Percentiles rank a stretch among this genome's conserved stretches.
Evolutionary conservation across 2,797 vertebrate species (phyloP).

Genomic region (Enteromius viviparus): DNA sequence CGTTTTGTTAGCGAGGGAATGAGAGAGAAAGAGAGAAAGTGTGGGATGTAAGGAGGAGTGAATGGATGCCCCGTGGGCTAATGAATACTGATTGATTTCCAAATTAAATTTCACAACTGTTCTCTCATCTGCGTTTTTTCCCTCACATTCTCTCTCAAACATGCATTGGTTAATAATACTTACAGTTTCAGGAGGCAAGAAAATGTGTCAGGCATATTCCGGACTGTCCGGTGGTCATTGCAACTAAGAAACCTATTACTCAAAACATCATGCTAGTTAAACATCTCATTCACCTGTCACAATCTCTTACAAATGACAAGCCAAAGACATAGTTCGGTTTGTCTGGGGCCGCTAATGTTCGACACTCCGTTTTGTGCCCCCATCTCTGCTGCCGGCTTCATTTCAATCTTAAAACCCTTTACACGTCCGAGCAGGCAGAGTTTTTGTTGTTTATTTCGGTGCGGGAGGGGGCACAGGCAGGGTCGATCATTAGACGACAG

Average conservation of each 20-base stretch:
- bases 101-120: slow-evolving; percentile 66
- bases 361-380: slow-evolving; percentile 49
- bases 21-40: slow-evolving; percentile 49
- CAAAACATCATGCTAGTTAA: slow-evolving; percentile 7
- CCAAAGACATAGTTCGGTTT: slow-evolving; percentile 40
- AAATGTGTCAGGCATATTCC: neutral
- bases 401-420: slow-evolving; percentile 59
- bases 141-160: slow-evolving; percentile 37
- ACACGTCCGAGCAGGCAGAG: slow-evolving; percentile 33
- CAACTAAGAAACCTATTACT: slow-evolving; percentile 6
- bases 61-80: slow-evolving; percentile 61
- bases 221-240: neutral
- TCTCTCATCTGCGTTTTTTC: slow-evolving; percentile 53
- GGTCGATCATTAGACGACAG: slow-evolving; percentile 54
- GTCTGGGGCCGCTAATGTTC: slow-evolving; percentile 55
- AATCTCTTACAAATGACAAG: slow-evolving; percentile 54
- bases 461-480: slow-evolving; percentile 21
- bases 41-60: slow-evolving; percentile 61
- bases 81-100: slow-evolving; percentile 78
- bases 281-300: slow-evolving; percentile 57
- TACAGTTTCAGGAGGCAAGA: slow-evolving; percentile 28
- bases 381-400: slow-evolving; percentile 46
- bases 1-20: slow-evolving; percentile 49
- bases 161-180: slow-evolving; percentile 64
- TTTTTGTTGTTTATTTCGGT: slow-evolving; percentile 41